phyloP scores from a whole-genome alignment of 2,888 invertebrate species.

The Xylota sylvarum region DNA sequence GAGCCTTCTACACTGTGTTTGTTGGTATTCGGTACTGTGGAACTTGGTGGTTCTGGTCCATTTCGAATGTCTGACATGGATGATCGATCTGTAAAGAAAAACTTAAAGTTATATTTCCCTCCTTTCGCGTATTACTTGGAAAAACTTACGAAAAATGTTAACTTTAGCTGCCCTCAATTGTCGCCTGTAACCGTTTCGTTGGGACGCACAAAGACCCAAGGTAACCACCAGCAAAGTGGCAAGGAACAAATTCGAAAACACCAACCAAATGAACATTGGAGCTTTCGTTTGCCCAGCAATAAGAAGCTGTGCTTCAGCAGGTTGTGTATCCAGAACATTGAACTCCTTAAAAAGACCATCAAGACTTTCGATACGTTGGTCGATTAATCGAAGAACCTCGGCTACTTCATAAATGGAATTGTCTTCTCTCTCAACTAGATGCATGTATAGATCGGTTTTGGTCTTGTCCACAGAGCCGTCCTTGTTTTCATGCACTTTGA shows the following conservation, averaged over 20 bases:
- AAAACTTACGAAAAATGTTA: constrained; percentile 92
- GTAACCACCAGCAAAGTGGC: constrained; percentile 92
- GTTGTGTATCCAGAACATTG: constrained; percentile 96
- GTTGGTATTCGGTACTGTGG: constrained; percentile 96
- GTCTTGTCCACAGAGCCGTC: constrained; percentile 97
- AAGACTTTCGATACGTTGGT: constrained; percentile 95
- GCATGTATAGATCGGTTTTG: constrained; percentile 96
- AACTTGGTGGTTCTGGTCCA: constrained; percentile 86
- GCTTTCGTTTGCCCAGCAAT: constrained; percentile 88
- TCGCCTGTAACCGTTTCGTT: constrained; percentile 92
- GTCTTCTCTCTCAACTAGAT: constrained; percentile 94
- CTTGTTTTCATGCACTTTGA: constrained; percentile 94
- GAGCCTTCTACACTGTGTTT: constrained; percentile 97
- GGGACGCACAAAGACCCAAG: constrained; percentile 92
- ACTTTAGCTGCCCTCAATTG: constrained; percentile 97
- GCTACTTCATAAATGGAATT: constrained; percentile 97
- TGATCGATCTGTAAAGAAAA: constrained; percentile 79
- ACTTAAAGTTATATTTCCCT: too few relatives aligned
- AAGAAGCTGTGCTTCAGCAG: constrained; percentile 90
- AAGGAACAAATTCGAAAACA: constrained; percentile 93
- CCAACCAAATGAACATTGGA: constrained; percentile 92
- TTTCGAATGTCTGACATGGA: constrained; percentile 83
- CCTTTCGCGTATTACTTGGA: too few relatives aligned
- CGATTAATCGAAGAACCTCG: constrained; percentile 93
- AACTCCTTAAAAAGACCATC: constrained; percentile 96